Conservation (phyloP, 2,888 invertebrate species). For the Oligia strigilis region DNA sequence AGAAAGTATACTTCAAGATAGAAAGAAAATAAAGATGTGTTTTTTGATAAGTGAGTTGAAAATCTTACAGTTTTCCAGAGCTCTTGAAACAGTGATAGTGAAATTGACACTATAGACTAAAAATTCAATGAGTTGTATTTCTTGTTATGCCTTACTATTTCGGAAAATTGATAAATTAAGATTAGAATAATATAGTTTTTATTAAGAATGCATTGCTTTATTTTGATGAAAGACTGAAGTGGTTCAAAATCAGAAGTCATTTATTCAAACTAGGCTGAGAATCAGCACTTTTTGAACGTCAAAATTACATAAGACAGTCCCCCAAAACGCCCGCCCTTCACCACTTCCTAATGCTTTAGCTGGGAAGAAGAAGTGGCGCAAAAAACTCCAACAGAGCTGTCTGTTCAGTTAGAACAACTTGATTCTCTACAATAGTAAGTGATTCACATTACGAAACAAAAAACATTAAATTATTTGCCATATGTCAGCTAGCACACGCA, state of each 20-base stretch:
- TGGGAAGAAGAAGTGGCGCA: no score
- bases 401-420: no score
- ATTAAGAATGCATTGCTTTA: slow-evolving; percentile 12
- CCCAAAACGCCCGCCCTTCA: no score
- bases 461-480: no score
- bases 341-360: no score
- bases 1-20: background rate
- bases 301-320: no score
- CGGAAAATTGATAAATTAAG: slow-evolving; percentile 8
- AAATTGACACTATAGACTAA: background rate
- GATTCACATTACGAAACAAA: no score
- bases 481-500: no score
- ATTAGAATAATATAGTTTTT: slow-evolving; percentile 29
- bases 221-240: background rate
- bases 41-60: background rate
- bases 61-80: background rate
- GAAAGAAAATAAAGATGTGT: background rate
- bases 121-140: background rate
- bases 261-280: no score
- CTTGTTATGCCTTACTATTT: background rate
- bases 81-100: background rate
- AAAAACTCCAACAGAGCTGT: no score
- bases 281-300: no score
- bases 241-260: background rate
- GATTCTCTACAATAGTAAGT: no score